phyloP scores from a whole-genome alignment of 2,888 invertebrate species.

The Nymphalis urticae region DNA sequence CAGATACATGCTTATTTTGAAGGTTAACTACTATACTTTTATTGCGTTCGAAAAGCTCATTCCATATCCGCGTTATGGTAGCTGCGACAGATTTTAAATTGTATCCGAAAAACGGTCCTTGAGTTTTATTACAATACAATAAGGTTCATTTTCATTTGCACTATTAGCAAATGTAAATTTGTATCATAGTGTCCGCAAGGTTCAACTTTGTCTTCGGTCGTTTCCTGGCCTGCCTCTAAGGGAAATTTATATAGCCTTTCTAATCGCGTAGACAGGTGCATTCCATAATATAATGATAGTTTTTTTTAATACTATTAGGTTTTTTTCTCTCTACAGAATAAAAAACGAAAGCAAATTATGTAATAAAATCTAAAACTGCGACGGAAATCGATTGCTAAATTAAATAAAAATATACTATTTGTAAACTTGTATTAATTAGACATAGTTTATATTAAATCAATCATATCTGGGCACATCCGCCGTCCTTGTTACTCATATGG shows the following conservation, averaged over 20 bases:
- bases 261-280: slow-evolving; percentile 34
- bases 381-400: neutral
- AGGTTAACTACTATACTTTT: slow-evolving; percentile 68
- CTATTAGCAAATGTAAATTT: slow-evolving; percentile 40
- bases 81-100: slow-evolving; percentile 43
- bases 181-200: slow-evolving; percentile 52
- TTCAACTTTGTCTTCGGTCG: slow-evolving; percentile 47
- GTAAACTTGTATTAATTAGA: neutral
- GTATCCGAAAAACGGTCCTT: slow-evolving; percentile 32
- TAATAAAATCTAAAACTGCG: neutral
- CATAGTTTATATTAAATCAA: slow-evolving; percentile 2
- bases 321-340: neutral
- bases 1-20: slow-evolving; percentile 55
- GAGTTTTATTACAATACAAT: slow-evolving; percentile 42
- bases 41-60: slow-evolving; percentile 64
- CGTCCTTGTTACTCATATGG: slow-evolving; percentile 25
- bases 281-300: neutral
- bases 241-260: slow-evolving; percentile 45
- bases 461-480: slow-evolving; percentile 23
- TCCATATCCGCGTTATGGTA: slow-evolving; percentile 65
- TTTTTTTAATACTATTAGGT: slow-evolving; percentile 8
- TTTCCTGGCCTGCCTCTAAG: slow-evolving; percentile 48
- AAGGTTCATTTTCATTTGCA: slow-evolving; percentile 43
- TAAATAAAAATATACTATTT: neutral
- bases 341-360: neutral